Conservation (phyloP, 1,140 invertebrate species). For the Drosophila jambulina region DNA sequence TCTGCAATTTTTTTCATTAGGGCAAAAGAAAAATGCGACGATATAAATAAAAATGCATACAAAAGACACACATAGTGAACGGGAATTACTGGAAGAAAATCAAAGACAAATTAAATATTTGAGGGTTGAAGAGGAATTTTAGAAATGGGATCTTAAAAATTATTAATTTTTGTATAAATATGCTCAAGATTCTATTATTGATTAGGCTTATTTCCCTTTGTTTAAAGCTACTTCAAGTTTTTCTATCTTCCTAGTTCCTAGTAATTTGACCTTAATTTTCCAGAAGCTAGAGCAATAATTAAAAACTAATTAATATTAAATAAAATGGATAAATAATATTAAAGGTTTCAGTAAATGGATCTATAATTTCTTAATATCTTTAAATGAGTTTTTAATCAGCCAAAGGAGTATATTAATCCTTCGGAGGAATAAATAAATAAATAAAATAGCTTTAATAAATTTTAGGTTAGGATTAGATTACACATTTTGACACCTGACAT, state of each 20-base stretch:
- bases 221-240: neutral
- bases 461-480: too few species aligned
- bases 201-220: too few species aligned
- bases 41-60: conserved; percentile 74
- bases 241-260: too few species aligned
- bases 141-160: neutral
- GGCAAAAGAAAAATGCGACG: conserved; percentile 74
- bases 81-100: conserved; percentile 6
- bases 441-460: neutral
- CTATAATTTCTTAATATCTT: too few species aligned
- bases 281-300: neutral
- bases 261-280: neutral
- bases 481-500: too few species aligned
- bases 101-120: neutral
- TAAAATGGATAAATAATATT: neutral
- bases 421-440: neutral
- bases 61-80: conserved; percentile 57
- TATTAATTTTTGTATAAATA: neutral
- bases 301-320: neutral
- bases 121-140: neutral
- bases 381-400: too few species aligned
- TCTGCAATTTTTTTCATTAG: conserved; percentile 59
- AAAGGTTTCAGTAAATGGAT: too few species aligned
- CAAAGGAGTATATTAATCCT: too few species aligned
- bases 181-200: neutral